Base-by-base conservation (phyloP, 2,797 vertebrate species). In the Acestrorhynchus altus region DNA sequence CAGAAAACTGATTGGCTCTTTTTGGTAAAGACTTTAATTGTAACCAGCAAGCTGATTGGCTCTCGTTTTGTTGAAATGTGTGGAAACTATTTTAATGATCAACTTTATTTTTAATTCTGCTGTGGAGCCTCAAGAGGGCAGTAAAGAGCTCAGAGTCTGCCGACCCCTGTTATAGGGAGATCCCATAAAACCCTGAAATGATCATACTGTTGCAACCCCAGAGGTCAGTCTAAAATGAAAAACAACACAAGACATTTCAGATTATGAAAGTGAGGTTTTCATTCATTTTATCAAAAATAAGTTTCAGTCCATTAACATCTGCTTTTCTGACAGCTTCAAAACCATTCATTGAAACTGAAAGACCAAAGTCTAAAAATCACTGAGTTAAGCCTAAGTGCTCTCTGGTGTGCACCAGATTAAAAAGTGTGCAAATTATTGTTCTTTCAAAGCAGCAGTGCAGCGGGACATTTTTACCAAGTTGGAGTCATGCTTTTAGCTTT, bases 201-300 rank as follows among this genome's bases (percentile, higher is more conserved):
- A 40, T 40, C 12, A 47, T 15, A 47, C 16, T 4, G 8, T 20
- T 9, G 20, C n/a, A 52, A 10, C 11, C 20, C 11, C 5, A 26
- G 9, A 0, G 12, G 42, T 44, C 8, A 11, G 2, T 44, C 12
- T 44, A 13, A 42, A 42, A 11, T 1, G 12, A 44, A 44, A 15
- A 59, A 31, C 28, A 5, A 28, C 12, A 59, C 15, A 31, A 13
- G 15, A 56, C 24, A 15, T 0, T 26, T 44, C 44, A 47, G 31
- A 26, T 9, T 12, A 1, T 56, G 52, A 28, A 57, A 28, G 57
- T 16, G 16, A 6, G 31, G 61, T 63, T 78, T 13, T 24, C 12
- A 56, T 39, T 47, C 1, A 56, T 77, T 77, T 66, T 68, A 66
- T 72, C 26, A 66, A 78, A 76, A 77, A 75, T 57, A 57, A 26